Evolutionary conservation across 2,113 vertebrate genomes (phyloP), one percentile per base, ranked within the genome.

Genomic region (Etia nguti): DNA sequence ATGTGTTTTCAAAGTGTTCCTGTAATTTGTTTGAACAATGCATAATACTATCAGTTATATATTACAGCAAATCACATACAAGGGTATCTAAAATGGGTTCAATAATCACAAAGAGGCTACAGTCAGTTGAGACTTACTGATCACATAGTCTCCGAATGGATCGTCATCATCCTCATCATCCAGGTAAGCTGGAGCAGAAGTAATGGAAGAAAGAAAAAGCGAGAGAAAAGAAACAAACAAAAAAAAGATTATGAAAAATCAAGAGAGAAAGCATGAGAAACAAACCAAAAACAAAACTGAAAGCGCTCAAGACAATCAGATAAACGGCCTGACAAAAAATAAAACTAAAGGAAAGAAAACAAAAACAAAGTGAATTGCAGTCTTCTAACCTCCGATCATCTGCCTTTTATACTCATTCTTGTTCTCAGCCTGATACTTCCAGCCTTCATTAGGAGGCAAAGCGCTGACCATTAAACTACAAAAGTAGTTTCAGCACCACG

Each of bases 71-170:
- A 82, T 80, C 79, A 90, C 81, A n/a, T 15, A 59, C 59, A 85
- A 26, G 34, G 34, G 56, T 38, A 83, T 24, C 65, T 79, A 85
- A 65, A 68, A 16, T 54, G 38, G 83, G 60, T 24, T 7, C 7
- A 41, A 48, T 16, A 65, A 79, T 59, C 75, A 73, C 48, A 60
- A 29, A 7, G 29, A 85, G 24, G 65, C 79, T 65, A 82, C 26
- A 89, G 56, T 82, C 82, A 75, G 75, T 84, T 7, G 34, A 54
- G 86, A 96, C 96, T 96, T 96, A 96, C 95, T 95, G 94, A 95
- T 94, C 85, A 95, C 95, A 93, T 94, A 94, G 94, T 96, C 93
- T 83, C 94, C 94, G 86, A 95, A 96, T 20, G 94, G 94, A 90
- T 96, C 95, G 31, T 92, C 93, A 46, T 95, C 88, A 70, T 95